A percentile compares a stretch with the other conserved stretches of the same genome.
phyloP scores from a whole-genome alignment of 2,888 invertebrate species.

The Azorinus chamasolen region DNA sequence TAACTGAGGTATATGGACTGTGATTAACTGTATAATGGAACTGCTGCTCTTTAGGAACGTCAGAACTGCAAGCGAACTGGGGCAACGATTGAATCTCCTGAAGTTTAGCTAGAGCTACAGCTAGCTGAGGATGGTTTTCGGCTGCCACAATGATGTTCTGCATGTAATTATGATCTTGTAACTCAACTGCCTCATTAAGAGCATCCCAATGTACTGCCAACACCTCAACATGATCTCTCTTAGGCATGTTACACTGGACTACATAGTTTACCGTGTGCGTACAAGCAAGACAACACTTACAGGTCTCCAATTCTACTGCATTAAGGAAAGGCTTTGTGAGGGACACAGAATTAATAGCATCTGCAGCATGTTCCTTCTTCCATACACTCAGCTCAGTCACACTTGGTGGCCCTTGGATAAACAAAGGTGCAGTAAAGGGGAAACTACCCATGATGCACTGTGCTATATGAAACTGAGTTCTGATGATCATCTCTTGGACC shows the following conservation, averaged over 20 bases:
- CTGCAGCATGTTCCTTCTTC: slow-evolving; percentile 73
- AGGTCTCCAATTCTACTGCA: slow-evolving; percentile 56
- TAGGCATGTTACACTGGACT: slow-evolving; percentile 53
- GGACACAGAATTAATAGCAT: slow-evolving; percentile 78
- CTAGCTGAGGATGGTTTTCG: slow-evolving; percentile 78
- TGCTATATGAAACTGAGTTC: slow-evolving; percentile 78
- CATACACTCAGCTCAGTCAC: slow-evolving; percentile 69
- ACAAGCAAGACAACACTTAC: slow-evolving; percentile 73
- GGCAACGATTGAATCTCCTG: slow-evolving; percentile 69
- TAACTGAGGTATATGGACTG: slow-evolving; percentile 73
- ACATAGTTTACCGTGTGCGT: slow-evolving; percentile 71
- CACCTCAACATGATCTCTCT: slow-evolving; percentile 67
- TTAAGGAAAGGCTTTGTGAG: slow-evolving; percentile 77
- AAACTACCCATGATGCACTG: slow-evolving; percentile 68
- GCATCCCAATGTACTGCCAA: slow-evolving; percentile 66
- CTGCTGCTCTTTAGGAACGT: slow-evolving; percentile 20
- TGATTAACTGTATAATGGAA: slow-evolving; percentile 76
- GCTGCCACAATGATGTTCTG: slow-evolving; percentile 75
- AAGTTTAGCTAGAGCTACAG: slow-evolving; percentile 74
- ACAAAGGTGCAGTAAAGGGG: slow-evolving; percentile 74
- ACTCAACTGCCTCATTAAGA: slow-evolving; percentile 63
- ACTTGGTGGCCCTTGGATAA: slow-evolving; percentile 72
- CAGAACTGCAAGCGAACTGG: slow-evolving; percentile 71
- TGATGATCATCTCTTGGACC: slow-evolving; percentile 81
- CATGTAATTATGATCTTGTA: slow-evolving; percentile 62